Evolutionary conservation across 2,113 vertebrate species (phyloP), one percentile per base, ranked within the genome.

Genomic region (Neodontobutis hainanensis): DNA sequence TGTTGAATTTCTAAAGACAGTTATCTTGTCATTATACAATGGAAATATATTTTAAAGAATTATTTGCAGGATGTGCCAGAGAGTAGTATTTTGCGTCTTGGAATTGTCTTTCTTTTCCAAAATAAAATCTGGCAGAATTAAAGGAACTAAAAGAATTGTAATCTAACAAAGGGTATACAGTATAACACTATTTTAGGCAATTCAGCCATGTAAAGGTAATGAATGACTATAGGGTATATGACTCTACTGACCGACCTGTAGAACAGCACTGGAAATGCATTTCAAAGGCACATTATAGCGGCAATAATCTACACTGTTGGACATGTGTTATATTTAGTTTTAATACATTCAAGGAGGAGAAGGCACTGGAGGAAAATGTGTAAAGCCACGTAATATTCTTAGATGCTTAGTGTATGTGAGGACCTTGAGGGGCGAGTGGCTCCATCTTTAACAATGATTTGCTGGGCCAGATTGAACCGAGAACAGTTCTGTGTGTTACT

Each of bases 301-400:
- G 63, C 68, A 64, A 68, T 77, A 65, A 74, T 60, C 48, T 6
- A 44, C 9, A 9, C 66, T 60, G 66, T 66, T 70, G 66, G 62
- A 64, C 70, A 77, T 77, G 73, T 70, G 77, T 61, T 68, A 61
- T 62, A 48, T 65, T 66, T 14, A 42, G 57, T 65, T 81, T 77
- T 61, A 73, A 73, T 65, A 42, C 56, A 45, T 57, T 51, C 49
- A 58, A 49, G 65, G 42, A 61, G n/a, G 64, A 43, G 32, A 61
- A 51, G 49, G 68, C 48, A 19, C 42, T n/a, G 56, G 10, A 53
- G 42, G 38, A 62, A 64, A 68, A 75, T 36, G 40, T 52, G 50
- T 44, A 49, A 53, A 62, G 27, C 60, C 8, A 46, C 10, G 16
- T 16, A 8, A 32, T 46, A n/a, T 58, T 71, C 66, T 58, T 56